Conservation (phyloP, 2,797 vertebrate species). For the Lophotriccus pileatus region DNA sequence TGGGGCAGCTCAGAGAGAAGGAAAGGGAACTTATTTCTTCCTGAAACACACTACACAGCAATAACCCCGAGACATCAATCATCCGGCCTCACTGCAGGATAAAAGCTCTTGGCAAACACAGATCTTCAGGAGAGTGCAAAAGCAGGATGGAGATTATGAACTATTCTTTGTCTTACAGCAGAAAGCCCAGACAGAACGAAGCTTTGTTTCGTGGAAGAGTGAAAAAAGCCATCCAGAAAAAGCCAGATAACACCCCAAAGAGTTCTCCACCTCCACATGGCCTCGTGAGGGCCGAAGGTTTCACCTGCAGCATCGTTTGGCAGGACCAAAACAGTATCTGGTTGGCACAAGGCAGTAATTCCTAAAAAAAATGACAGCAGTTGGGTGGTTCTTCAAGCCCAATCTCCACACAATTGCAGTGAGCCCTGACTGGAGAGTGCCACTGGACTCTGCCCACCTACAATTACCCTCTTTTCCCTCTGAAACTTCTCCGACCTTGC, state of each 20-base stretch:
- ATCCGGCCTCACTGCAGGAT: not conserved
- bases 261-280: fast-evolving
- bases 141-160: not conserved
- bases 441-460: not conserved
- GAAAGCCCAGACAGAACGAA: not conserved
- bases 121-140: not conserved
- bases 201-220: not conserved
- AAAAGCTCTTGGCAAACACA: not conserved
- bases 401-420: not conserved
- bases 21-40: not conserved
- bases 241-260: not conserved
- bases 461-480: not conserved
- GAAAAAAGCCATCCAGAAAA: not conserved
- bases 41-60: not conserved
- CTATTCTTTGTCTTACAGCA: not conserved
- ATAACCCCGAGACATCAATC: not conserved
- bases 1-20: not conserved
- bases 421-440: not conserved
- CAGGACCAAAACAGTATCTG: not conserved
- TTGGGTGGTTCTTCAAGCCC: not conserved
- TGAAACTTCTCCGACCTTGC: not conserved
- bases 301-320: not conserved
- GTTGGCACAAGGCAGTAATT: not conserved
- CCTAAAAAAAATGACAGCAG: not conserved
- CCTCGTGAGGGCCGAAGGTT: not conserved